Evolutionary conservation across 2,888 invertebrate genomes (phyloP), one percentile per base, ranked within the genome.

Genomic region (Amitus sp.): DNA sequence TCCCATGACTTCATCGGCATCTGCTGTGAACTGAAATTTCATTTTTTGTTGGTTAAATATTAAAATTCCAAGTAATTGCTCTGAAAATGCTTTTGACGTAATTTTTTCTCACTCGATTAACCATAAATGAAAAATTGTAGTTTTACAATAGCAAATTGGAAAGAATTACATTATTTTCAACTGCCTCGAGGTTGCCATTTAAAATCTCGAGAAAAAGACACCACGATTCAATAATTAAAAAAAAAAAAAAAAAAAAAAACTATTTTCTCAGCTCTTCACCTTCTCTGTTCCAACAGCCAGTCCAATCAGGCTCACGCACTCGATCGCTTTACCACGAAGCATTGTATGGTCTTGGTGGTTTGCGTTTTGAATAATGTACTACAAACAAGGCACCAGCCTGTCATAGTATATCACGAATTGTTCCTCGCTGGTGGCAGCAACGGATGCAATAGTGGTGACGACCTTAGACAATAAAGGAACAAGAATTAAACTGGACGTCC

Each of bases 251-350:
- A n/a, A n/a, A n/a, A n/a, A n/a, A n/a, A n/a, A n/a, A n/a, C n/a
- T n/a, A n/a, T n/a, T n/a, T n/a, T n/a, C n/a, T n/a, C 43, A 50
- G 28, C 37, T 37, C 53, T 51, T 60, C 68, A 79, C 80, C 73
- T 92, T 92, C 61, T 92, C 91, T 28, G 89, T 86, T 2, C 93
- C 93, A 17, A 93, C 93, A 27, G 93, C 93, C 70, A 92, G 82
- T 73, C 99, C 99, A 80, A 99, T 98, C 56, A 99, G 88, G 78
- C 97, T 97, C 67, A 99, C 96, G 79, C 99, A 99, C 83, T 99
- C 99, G 68, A 99, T 99, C 1, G 98, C 96, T 85, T 99, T 99
- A 59, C 98, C 98, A 50, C 98, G 88, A 30, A 99, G 85, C 84
- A 98, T 87, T 76, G 95, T 92, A 65, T 96, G 86, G 75, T 97